Conservation (phyloP, 2,113 vertebrate genomes). For the Leptobrachium leishanense region DNA sequence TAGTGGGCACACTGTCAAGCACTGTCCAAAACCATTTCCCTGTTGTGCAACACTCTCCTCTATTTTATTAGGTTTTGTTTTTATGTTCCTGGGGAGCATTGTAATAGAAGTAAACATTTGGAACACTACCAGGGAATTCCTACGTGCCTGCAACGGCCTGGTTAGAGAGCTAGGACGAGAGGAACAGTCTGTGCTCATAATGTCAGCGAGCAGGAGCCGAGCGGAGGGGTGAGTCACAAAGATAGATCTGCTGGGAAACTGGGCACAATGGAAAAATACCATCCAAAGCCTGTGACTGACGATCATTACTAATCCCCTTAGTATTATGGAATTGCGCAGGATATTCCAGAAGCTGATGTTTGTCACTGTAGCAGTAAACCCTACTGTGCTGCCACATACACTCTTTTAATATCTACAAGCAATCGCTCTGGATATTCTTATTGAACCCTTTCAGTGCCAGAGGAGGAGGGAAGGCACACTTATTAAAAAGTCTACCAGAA, state of each 20-base stretch:
- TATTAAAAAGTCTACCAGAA: no score
- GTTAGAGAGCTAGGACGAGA: slow-evolving; percentile 31
- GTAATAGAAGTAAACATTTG: slow-evolving; percentile 38
- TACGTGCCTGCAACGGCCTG: slow-evolving; percentile 27
- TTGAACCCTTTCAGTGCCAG: no score
- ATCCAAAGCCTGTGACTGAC: slow-evolving; percentile 34
- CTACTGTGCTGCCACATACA: no score
- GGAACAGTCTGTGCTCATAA: slow-evolving; percentile 36
- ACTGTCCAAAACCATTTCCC: no score
- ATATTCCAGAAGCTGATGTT: not conserved
- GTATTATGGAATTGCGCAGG: not conserved
- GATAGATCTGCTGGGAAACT: slow-evolving; percentile 28
- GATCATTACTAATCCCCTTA: slow-evolving; percentile 36
- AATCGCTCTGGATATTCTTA: no score
- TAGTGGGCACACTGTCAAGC: no score
- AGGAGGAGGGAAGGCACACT: no score
- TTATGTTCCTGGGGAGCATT: slow-evolving; percentile 20
- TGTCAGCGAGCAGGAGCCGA: slow-evolving; percentile 28
- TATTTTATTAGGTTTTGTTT: slow-evolving; percentile 13
- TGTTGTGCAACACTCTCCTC: no score
- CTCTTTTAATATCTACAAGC: no score
- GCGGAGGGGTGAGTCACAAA: slow-evolving; percentile 34
- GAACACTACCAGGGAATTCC: slow-evolving; percentile 42
- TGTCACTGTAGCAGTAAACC: no score
- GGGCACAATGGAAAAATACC: slow-evolving; percentile 31